Base-by-base conservation (phyloP, 2,797 vertebrate genomes). In the Sorex maritimensis region DNA sequence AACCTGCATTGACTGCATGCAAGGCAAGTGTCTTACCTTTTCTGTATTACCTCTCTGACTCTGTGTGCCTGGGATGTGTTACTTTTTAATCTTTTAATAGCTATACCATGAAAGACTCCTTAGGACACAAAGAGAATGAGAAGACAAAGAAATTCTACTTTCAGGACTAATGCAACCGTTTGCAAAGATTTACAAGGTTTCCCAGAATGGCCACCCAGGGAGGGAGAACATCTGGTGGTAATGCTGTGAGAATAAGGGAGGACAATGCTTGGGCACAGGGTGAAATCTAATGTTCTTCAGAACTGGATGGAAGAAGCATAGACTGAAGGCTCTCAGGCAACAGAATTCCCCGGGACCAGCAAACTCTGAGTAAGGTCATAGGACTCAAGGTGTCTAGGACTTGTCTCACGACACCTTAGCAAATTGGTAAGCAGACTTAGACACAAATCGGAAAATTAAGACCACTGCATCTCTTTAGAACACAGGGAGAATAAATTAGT, bases 151-250 rank as follows among this genome's bases (percentile, higher is more conserved):
- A 92, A 72, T 38, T 4, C 46, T 91, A 55, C 87, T 87, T 90
- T 94, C 28, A 63, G 49, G 63, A 90, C 92, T 92, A 95, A 88
- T 52, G 65, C 55, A 88, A 85, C 68, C 55, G 74, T 93, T 80
- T 93, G 93, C 79, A 94, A 93, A 88, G 94, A 92, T 87, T 90
- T 58, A 38, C 34, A 78, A 69, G 63, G 73, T 94, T 92, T 95
- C 65, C n/a, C 41, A 92, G 91, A 69, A 75, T 5, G 92, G 82
- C 94, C 93, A 96, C 93, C 80, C 92, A 95, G 85, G 79, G 95
- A 88, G 86, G 67, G 88, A 91, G 61, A 88, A 90, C 92, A 93
- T 96, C 88, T 95, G 88, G 85, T 83, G 17, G 5, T 84, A 86
- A 77, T 63, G 79, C 93, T 93, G 72, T 88, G 82, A 78, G 88